Evolutionary conservation across 2,113 vertebrate species (phyloP).

Genomic region (Ciconia stormi): DNA sequence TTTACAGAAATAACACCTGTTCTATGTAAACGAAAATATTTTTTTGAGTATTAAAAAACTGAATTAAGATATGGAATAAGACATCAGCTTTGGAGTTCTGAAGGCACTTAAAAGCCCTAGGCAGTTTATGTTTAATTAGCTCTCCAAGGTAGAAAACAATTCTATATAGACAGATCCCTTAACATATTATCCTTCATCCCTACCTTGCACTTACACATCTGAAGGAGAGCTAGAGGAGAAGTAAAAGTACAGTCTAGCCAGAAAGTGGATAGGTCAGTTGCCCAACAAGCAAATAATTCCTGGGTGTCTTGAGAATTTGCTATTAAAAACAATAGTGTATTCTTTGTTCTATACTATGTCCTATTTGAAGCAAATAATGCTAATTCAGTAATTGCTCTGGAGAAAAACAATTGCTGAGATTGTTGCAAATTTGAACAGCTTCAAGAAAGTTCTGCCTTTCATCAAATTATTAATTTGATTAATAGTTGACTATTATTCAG

Average conservation of each 20-base stretch:
- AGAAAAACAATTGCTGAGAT: background rate
- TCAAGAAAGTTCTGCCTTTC: background rate
- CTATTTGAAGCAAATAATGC: background rate
- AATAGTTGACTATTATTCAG: background rate
- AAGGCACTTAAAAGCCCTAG: conserved; percentile 8
- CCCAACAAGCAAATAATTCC: background rate
- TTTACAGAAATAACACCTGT: background rate
- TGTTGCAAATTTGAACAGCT: background rate
- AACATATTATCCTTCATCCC: background rate
- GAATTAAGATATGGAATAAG: background rate
- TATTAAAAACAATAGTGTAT: background rate
- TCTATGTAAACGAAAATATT: background rate
- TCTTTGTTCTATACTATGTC: background rate
- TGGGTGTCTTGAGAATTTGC: background rate
- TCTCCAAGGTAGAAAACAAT: conserved; percentile 51
- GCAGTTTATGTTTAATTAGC: conserved; percentile 39
- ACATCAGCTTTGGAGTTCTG: background rate
- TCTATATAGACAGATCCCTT: background rate
- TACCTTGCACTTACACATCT: background rate
- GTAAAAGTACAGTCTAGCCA: background rate
- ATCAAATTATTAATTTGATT: background rate
- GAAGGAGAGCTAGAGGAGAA: conserved; percentile 44
- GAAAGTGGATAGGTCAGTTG: background rate
- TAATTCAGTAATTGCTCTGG: background rate
- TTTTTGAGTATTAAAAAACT: background rate